A percentile compares a stretch with the other conserved stretches of the same genome.
Conservation (phyloP, 2,113 vertebrate genomes). For the Alligator mississippiensis region DNA sequence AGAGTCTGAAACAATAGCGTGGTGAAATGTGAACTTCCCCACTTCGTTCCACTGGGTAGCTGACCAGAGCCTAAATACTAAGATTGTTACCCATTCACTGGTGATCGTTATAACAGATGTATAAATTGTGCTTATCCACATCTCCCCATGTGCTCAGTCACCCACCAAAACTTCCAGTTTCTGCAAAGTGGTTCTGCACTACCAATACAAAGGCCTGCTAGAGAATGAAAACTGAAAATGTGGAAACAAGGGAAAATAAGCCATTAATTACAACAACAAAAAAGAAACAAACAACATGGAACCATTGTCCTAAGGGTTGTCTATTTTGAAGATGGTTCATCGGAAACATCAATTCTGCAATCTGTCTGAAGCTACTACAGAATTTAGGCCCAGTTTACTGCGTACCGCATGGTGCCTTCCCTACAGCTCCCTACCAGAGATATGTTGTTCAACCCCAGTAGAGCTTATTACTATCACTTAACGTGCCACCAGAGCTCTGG, state of each 20-base stretch:
- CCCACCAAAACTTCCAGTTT: constrained; percentile 52
- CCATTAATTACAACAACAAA: background rate
- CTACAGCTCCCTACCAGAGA: too few relatives aligned
- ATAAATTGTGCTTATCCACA: background rate
- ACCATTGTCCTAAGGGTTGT: background rate
- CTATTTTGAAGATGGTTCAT: background rate
- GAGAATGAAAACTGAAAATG: background rate
- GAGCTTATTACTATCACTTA: background rate
- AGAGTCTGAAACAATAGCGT: background rate
- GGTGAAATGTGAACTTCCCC: constrained; percentile 8
- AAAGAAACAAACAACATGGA: background rate
- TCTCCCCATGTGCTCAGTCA: background rate
- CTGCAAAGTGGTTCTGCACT: background rate
- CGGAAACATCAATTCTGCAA: background rate
- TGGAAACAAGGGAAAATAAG: background rate
- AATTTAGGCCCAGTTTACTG: background rate
- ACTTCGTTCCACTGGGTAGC: background rate
- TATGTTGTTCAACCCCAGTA: background rate
- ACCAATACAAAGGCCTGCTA: constrained; percentile 55
- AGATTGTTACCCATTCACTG: constrained; percentile 57
- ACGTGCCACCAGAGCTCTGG: background rate
- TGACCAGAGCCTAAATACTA: background rate
- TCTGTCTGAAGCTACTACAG: background rate
- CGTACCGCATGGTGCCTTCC: background rate
- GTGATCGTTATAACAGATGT: constrained; percentile 20